phyloP scores from a whole-genome alignment of 2,888 invertebrate genomes.

The Galeopsomyia nigrocyanea region DNA sequence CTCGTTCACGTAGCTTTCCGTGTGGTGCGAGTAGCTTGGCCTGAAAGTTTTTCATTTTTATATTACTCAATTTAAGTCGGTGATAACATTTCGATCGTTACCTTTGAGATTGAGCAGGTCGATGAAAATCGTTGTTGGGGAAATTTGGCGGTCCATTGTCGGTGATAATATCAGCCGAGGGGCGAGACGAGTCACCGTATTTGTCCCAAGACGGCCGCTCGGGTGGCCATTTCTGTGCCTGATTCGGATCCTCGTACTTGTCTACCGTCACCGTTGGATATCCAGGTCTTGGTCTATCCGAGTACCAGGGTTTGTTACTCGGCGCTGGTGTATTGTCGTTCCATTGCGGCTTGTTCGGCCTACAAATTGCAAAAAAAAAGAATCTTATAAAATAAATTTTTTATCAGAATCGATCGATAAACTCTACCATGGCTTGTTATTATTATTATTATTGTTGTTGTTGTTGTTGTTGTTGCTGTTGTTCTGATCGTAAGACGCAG shows the following conservation, averaged over 20 bases:
- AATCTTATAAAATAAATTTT: too few relatives aligned
- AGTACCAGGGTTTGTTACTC: conserved; percentile 55
- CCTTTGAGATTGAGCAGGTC: conserved; percentile 29
- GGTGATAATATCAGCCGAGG: conserved; percentile 70
- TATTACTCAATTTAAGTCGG: not conserved
- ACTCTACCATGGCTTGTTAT: conserved; percentile 60
- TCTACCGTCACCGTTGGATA: conserved; percentile 52
- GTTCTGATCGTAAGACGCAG: conserved; percentile 55
- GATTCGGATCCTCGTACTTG: conserved; percentile 57
- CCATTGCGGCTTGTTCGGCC: conserved; percentile 63
- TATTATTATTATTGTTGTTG: conserved; percentile 50
- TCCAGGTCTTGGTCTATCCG: conserved; percentile 32
- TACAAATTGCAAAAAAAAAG: conserved; percentile 32
- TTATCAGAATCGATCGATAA: too few relatives aligned
- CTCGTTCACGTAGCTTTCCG: conserved; percentile 43
- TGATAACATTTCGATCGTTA: too few relatives aligned
- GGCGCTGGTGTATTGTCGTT: conserved; percentile 51
- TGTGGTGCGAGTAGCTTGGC: conserved; percentile 46
- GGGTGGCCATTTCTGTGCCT: conserved; percentile 67
- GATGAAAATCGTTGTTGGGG: conserved; percentile 66
- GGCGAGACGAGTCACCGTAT: conserved; percentile 61
- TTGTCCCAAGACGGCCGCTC: conserved; percentile 68
- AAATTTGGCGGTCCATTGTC: conserved; percentile 73
- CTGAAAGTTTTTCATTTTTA: conserved; percentile 14
- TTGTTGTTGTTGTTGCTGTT: too few relatives aligned